Conservation (phyloP, 2,797 vertebrate species). For the Amniataba percoides region DNA sequence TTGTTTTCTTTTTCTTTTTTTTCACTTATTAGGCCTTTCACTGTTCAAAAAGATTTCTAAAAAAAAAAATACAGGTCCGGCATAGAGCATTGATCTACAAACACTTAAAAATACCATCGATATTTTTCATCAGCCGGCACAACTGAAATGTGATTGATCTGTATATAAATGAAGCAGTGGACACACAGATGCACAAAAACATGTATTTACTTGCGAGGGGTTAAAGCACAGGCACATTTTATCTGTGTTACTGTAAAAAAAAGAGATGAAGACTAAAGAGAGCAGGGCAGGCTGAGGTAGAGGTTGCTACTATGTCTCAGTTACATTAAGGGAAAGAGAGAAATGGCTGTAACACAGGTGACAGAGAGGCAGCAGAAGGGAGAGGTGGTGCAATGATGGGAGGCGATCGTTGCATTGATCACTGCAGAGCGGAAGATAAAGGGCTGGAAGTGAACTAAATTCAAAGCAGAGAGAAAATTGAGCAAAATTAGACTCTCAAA, state of each 20-base stretch:
- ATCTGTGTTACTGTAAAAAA: background rate
- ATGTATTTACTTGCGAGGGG: background rate
- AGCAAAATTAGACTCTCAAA: slow-evolving; percentile 6
- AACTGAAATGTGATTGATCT: background rate
- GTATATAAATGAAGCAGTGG: background rate
- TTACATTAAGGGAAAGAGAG: background rate
- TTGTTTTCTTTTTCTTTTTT: too few relatives aligned
- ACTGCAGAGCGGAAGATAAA: too few relatives aligned
- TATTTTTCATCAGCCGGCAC: background rate
- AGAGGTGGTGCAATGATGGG: background rate
- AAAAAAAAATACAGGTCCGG: too few relatives aligned
- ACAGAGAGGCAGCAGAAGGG: background rate
- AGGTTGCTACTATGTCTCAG: background rate
- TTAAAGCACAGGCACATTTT: background rate
- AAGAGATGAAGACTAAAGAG: background rate
- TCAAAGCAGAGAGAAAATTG: slow-evolving; percentile 20
- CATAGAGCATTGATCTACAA: background rate
- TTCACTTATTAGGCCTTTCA: background rate
- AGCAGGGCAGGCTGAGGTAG: background rate
- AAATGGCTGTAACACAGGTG: background rate
- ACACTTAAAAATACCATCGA: background rate
- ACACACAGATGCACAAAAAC: background rate
- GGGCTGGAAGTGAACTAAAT: background rate
- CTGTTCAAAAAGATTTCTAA: background rate
- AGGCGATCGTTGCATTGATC: background rate